These are phyloP conservation scores for Hydroisotoma schaefferi DNA, from an alignment of 2,888 invertebrate genomes.

Conservation along the genomic window DNA sequence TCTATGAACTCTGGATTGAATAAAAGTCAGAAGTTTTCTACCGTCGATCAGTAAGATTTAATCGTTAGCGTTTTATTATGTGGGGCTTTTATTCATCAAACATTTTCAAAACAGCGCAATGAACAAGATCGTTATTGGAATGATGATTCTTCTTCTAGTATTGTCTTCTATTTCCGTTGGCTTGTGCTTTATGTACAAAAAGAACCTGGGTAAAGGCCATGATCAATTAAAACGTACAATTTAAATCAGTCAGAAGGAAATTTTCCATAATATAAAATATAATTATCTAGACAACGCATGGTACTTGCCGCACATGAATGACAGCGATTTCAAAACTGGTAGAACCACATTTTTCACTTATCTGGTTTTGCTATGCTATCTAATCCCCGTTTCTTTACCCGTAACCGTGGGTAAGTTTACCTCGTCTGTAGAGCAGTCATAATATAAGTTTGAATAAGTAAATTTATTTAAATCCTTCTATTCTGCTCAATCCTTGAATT, in stretches of 20 bases:
- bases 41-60: constrained; percentile 57
- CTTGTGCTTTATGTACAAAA: constrained; percentile 10
- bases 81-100: neutral
- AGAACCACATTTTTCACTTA: constrained; percentile 59
- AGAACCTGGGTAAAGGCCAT: too few species aligned
- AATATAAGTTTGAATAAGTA: too few species aligned
- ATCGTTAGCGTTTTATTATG: neutral
- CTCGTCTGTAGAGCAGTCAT: too few species aligned
- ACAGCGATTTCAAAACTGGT: constrained; percentile 1
- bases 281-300: constrained; percentile 9
- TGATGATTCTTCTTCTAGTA: constrained; percentile 19
- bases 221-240: too few species aligned
- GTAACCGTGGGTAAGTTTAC: constrained; percentile 77
- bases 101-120: constrained; percentile 18
- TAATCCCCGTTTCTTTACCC: constrained; percentile 94
- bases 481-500: constrained; percentile 33
- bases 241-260: too few species aligned
- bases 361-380: constrained; percentile 87
- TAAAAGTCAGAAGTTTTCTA: constrained; percentile 66
- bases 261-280: too few species aligned
- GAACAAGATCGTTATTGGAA: constrained; percentile 25
- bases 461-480: too few species aligned
- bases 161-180: constrained; percentile 9
- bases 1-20: constrained; percentile 89
- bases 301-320: constrained; percentile 20